Evolutionary conservation across 2,888 invertebrate species (phyloP), one percentile per base, ranked within the genome.

Genomic region (Acronicta alni): DNA sequence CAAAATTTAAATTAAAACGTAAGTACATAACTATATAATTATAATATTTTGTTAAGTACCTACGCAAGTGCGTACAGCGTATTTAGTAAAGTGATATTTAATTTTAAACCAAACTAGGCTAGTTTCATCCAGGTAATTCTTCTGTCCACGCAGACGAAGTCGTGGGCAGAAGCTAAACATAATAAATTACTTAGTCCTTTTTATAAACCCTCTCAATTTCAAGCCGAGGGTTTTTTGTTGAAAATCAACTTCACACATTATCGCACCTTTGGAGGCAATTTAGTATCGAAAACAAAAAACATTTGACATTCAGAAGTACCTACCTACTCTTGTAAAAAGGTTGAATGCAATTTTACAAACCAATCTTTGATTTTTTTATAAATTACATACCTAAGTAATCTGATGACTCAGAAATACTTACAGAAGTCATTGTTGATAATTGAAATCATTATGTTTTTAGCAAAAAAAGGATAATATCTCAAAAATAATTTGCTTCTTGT

Each of bases 301-400:
- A 18, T 46, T 54, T 65, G 57, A 65, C 61, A 72, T 74, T 73
- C 61, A 75, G 41, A 48, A n/a, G n/a, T n/a, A n/a, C n/a, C n/a
- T n/a, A n/a, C 23, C 37, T 23, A 39, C 46, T 58, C 6, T 23
- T 10, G 14, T 48, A n/a, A 67, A 62, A 71, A 55, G 45, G 51
- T 60, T 18, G 23, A 20, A 37, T 54, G 57, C 41, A 49, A 47
- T 71, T 52, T 57, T 48, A 23, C n/a, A n/a, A 52, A 23, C 12
- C 30, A 48, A 23, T 9, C 18, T 57, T 48, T 42, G 57, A 18
- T 51, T 53, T 38, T 45, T 15, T 67, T 60, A 38, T 35, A 18
- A 35, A 0, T n/a, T 35, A 35, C n/a, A 0, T 6, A 35, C 18
- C 14, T 26, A n/a, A 1, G 2, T 38, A 12, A 30, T 30, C 3